Evolutionary conservation across 2,888 invertebrate genomes (phyloP).

Genomic region (Aricia artaxerxes): DNA sequence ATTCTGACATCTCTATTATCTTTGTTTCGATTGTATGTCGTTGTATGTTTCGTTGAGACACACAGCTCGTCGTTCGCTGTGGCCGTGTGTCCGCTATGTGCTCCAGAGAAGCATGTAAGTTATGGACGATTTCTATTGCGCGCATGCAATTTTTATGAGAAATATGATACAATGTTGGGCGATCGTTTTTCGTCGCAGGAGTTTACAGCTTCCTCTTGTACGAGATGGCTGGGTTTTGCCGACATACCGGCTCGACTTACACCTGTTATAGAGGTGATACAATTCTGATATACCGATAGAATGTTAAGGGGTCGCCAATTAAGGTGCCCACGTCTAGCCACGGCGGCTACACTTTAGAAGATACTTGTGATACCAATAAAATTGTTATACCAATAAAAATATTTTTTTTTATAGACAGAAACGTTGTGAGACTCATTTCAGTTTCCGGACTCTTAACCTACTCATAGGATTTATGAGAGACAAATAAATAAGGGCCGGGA

Average conservation of each 20-base stretch:
- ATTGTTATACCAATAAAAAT: no score
- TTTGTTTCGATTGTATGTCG: no score
- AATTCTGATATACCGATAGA: neutral
- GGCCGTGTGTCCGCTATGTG: conserved; percentile 33
- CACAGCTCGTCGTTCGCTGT: neutral
- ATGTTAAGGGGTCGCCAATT: neutral
- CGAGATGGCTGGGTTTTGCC: conserved; percentile 35
- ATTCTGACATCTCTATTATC: no score
- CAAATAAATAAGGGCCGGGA: no score
- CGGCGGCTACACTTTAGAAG: neutral
- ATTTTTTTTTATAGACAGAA: no score
- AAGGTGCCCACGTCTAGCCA: neutral
- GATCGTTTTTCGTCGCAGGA: conserved; percentile 42
- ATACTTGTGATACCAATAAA: neutral
- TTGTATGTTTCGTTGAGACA: neutral
- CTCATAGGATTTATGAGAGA: no score
- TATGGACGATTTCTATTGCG: conserved; percentile 39
- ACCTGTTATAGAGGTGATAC: conserved; percentile 31
- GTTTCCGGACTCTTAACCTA: neutral
- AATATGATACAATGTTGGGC: conserved; percentile 44
- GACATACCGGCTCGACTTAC: conserved; percentile 31
- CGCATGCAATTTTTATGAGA: conserved; percentile 45
- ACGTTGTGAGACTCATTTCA: neutral
- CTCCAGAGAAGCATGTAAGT: conserved; percentile 36
- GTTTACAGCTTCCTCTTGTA: conserved; percentile 47